Conservation (phyloP, 2,888 invertebrate genomes). For the Lathronympha strigana region DNA sequence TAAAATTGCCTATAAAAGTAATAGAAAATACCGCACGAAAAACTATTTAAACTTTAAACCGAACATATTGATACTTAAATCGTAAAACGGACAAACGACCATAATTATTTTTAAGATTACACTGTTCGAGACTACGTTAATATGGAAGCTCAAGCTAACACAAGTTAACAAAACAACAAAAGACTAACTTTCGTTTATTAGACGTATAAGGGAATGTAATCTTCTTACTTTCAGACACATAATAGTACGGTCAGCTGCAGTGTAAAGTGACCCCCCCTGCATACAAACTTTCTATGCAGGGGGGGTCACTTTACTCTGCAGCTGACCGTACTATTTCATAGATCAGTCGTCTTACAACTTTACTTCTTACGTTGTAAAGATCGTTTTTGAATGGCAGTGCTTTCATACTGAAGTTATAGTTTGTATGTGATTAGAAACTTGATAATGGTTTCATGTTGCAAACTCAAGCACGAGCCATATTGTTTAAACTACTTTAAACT, state of each 20-base stretch:
- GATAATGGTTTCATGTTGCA: constrained; percentile 4
- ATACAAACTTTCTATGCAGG: no score
- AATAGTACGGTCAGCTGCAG: not conserved
- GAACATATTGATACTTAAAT: not conserved
- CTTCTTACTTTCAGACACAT: constrained; percentile 16
- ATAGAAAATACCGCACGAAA: constrained; percentile 16
- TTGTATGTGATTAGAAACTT: constrained; percentile 12
- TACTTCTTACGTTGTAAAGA: not conserved
- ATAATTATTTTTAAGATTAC: constrained; percentile 9
- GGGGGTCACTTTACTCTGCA: no score
- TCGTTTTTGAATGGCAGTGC: not conserved
- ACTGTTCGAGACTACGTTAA: not conserved
- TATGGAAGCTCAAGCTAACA: not conserved
- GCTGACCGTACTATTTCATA: no score
- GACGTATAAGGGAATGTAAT: constrained; percentile 20
- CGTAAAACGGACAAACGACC: not conserved
- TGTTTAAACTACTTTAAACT: not conserved
- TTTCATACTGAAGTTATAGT: not conserved
- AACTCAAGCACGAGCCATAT: constrained; percentile 5
- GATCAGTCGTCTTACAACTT: no score
- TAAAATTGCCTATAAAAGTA: constrained; percentile 16
- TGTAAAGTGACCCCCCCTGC: no score
- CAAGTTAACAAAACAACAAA: not conserved
- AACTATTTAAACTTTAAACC: not conserved
- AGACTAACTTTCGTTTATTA: constrained; percentile 16